These are phyloP conservation scores for Pangasius mekongensis DNA, from an alignment of 2,797 vertebrate genomes.

Conservation along the genomic window DNA sequence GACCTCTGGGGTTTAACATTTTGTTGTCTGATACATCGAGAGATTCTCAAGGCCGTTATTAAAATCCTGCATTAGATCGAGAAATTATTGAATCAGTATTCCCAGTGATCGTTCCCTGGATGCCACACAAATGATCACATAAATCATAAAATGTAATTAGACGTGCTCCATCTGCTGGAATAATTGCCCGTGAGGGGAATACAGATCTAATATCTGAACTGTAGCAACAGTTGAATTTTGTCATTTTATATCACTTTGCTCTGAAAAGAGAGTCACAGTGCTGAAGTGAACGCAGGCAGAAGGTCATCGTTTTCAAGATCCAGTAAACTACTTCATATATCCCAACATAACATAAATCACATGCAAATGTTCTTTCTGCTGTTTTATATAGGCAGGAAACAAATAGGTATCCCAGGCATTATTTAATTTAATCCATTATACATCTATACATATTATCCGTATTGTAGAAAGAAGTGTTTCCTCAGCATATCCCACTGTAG, in stretches of 20 bases:
- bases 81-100: constrained; percentile 60
- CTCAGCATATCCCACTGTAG: not conserved
- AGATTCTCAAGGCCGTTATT: constrained; percentile 51
- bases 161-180: constrained; percentile 58
- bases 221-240: constrained; percentile 46
- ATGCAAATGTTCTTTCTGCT: not conserved
- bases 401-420: not conserved
- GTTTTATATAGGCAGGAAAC: not conserved
- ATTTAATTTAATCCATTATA: not conserved
- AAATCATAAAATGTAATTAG: constrained; percentile 60
- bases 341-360: not conserved
- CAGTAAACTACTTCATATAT: not conserved
- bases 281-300: not conserved
- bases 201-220: constrained; percentile 42
- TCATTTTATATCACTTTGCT: constrained; percentile 53
- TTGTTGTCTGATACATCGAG: constrained; percentile 38
- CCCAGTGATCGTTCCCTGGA: constrained; percentile 54
- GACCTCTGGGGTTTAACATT: constrained; percentile 47
- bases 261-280: constrained; percentile 41
- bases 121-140: constrained; percentile 58
- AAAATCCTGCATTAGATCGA: constrained; percentile 55
- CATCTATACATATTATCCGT: not conserved
- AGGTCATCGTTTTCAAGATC: not conserved
- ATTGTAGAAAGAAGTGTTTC: not conserved
- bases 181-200: constrained; percentile 51